Evolutionary conservation across 2,888 invertebrate genomes (phyloP).

Genomic region (Parnassius smintheus): DNA sequence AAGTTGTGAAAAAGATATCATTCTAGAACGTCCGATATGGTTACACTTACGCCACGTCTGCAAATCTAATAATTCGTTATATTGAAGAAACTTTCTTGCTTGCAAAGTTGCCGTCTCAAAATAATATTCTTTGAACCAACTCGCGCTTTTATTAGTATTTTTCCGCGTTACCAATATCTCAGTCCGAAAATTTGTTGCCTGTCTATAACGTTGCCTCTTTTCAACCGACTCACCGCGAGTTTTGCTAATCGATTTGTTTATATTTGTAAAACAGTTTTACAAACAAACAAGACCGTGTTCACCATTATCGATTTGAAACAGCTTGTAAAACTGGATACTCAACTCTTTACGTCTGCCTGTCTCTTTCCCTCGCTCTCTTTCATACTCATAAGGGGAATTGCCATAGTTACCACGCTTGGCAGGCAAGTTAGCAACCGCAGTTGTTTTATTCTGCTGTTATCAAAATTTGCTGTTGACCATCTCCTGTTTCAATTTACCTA

Average conservation of each 20-base stretch:
- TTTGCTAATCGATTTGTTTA: constrained; percentile 1
- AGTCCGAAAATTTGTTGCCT: constrained; percentile 30
- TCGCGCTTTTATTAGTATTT: constrained; percentile 63
- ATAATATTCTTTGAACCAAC: constrained; percentile 68
- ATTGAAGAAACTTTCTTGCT: constrained; percentile 68
- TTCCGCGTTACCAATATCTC: constrained; percentile 55
- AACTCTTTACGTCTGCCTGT: too few relatives aligned
- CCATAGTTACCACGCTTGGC: too few relatives aligned
- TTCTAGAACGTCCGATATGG: constrained; percentile 55
- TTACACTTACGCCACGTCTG: constrained; percentile 54
- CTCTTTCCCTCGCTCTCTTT: too few relatives aligned
- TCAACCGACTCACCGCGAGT: neutral
- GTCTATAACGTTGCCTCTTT: constrained; percentile 10
- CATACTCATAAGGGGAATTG: too few relatives aligned
- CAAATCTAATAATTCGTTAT: constrained; percentile 75
- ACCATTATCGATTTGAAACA: too few relatives aligned
- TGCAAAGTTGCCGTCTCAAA: constrained; percentile 57
- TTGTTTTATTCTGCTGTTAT: too few relatives aligned
- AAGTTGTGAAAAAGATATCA: constrained; percentile 57
- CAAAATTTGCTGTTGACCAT: too few relatives aligned
- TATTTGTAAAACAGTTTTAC: neutral
- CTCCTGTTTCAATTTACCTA: too few relatives aligned
- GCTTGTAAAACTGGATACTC: too few relatives aligned
- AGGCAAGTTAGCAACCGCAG: too few relatives aligned
- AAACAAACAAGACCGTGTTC: neutral